Percentiles rank a stretch among this genome's conserved stretches.
These are phyloP conservation scores for Calypte anna DNA, from an alignment of 2,113 vertebrate species.

Conservation along the genomic window DNA sequence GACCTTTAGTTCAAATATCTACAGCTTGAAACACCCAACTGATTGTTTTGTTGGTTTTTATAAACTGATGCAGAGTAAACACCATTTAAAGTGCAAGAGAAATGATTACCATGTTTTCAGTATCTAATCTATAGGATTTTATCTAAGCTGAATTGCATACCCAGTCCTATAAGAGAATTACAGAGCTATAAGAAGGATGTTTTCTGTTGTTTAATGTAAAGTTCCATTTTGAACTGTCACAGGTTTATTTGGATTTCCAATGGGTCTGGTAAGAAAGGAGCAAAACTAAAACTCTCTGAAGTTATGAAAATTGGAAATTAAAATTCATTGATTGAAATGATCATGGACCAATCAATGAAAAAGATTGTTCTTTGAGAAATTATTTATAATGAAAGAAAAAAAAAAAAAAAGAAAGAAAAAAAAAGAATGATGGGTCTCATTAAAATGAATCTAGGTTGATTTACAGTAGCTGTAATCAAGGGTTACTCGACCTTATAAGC, in stretches of 20 bases:
- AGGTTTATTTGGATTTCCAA: not conserved
- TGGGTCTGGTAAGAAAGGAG: not conserved
- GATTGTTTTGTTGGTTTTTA: not conserved
- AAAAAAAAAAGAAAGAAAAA: not conserved
- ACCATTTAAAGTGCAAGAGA: not conserved
- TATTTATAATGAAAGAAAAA: not conserved
- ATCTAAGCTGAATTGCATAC: accelerated
- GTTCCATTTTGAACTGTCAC: not conserved
- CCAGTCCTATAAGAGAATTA: not conserved
- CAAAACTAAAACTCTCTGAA: not conserved
- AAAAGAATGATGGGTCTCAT: constrained; percentile 5
- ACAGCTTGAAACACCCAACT: not conserved
- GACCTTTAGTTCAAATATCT: not conserved
- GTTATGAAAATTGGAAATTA: not conserved
- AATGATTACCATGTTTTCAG: not conserved
- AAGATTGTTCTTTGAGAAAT: not conserved
- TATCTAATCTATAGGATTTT: not conserved
- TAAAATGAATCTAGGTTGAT: constrained; percentile 72
- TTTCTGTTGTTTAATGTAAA: not conserved
- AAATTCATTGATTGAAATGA: not conserved
- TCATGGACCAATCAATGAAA: not conserved
- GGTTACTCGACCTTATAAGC: constrained; percentile 62
- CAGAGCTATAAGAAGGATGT: not conserved
- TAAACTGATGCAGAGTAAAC: not conserved
- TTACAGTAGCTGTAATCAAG: constrained; percentile 68